Conservation (phyloP, 2,888 invertebrate genomes). For the Lissonota sp. region DNA sequence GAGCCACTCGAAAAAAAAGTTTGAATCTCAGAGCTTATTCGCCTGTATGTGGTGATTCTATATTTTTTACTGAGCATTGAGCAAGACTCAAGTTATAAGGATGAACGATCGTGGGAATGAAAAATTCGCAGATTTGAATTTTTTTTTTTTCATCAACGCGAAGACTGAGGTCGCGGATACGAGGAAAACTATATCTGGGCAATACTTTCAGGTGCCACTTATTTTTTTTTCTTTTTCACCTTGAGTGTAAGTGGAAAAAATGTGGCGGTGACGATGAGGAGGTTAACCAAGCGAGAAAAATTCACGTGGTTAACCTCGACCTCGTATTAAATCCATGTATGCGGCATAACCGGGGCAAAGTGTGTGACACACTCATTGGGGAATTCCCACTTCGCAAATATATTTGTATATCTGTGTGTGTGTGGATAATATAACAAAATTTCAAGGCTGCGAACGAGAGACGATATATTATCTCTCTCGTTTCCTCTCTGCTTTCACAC, state of each 20-base stretch:
- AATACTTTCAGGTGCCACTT: slow-evolving; percentile 20
- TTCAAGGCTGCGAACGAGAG: slow-evolving; percentile 38
- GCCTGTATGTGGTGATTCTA: slow-evolving; percentile 5
- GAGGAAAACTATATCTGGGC: neutral
- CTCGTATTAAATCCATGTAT: slow-evolving; percentile 37
- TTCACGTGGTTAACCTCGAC: slow-evolving; percentile 61
- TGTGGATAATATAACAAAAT: slow-evolving; percentile 43
- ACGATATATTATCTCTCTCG: slow-evolving; percentile 26
- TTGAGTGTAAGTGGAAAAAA: neutral
- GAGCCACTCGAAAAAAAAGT: slow-evolving; percentile 43
- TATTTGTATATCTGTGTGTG: neutral
- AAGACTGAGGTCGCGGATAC: neutral
- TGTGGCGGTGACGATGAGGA: slow-evolving; percentile 30
- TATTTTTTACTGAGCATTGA: slow-evolving; percentile 5
- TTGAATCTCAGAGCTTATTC: slow-evolving; percentile 32
- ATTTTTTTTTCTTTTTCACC: slow-evolving; percentile 8
- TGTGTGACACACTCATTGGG: neutral
- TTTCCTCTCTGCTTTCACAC: neutral
- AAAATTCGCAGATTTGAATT: no score
- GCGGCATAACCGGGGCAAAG: slow-evolving; percentile 47
- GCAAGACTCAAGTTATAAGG: no score
- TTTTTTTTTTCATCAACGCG: no score
- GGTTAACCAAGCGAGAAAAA: slow-evolving; percentile 46
- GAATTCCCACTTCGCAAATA: slow-evolving; percentile 1
- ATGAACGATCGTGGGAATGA: no score